Base-by-base conservation (phyloP, 2,797 vertebrate species). In the Toxotes lorentzi region DNA sequence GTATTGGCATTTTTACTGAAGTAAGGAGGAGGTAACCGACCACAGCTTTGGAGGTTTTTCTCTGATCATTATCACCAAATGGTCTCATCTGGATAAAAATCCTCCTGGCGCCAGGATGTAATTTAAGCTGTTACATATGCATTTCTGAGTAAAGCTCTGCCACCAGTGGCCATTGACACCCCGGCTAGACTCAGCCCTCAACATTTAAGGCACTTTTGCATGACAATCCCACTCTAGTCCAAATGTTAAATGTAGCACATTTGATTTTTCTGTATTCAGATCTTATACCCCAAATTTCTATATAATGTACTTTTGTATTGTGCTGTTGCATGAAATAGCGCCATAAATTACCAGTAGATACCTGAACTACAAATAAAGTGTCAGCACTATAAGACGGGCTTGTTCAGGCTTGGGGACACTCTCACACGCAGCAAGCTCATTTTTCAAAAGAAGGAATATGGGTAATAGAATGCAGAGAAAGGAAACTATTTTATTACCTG, bases 401-500 rank as follows among this genome's bases (percentile, higher is more conserved):
- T 67, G 90, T 86, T 80, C 19, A n/a, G 70, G 48, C 89, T 69
- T 81, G 83, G 51, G 72, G 35, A 60, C 7, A 24, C 32, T 19
- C 11, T 43, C 17, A 5, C 4, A n/a, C 53, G 27, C 23, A 70
- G n/a, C 3, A 54, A 47, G 19, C 40, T 70, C 23, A 67, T 69
- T 43, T n/a, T 7, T 66, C 79, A 89, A 80, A 83, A 68, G 67
- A 64, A 7, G 73, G 48, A 74, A 85, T 82, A 81, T 8, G 73
- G 23, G 57, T 35, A 51, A 59, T 50, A 61, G 23, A 76, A 54
- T 34, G 58, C 51, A 35, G 27, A 59, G 38, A 56, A 58, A 19
- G 40, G 32, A 5, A 59, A 30, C 5, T 3, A 34, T 40, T 27
- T 23, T 54, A 54, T 48, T 38, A 56, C 10, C 41, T 54, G 19